phyloP scores from a whole-genome alignment of 2,113 vertebrate genomes.

The Cyanocitta stelleri region DNA sequence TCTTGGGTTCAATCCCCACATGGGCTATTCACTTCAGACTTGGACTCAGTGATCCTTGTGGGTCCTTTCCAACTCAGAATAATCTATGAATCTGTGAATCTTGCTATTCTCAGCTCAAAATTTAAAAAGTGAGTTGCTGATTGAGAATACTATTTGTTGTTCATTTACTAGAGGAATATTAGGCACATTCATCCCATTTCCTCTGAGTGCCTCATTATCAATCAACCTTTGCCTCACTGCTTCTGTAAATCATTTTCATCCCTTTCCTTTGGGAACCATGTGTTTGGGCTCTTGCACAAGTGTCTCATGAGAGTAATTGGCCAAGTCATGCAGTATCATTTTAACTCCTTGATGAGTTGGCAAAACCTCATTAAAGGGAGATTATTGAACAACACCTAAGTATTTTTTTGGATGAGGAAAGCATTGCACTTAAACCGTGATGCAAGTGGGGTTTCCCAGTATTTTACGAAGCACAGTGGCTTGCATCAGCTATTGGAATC shows the following conservation, averaged over 20 bases:
- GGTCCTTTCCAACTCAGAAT: not conserved
- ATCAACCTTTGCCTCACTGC: not conserved
- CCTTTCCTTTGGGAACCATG: not conserved
- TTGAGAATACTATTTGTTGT: not conserved
- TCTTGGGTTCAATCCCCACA: not conserved
- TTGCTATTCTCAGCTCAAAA: not conserved
- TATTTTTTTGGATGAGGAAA: not conserved
- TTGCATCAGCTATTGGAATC: not conserved
- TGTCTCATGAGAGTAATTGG: not conserved
- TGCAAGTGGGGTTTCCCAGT: not conserved
- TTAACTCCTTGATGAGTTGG: not conserved
- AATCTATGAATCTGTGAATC: not conserved
- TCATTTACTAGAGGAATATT: not conserved
- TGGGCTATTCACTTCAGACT: not conserved
- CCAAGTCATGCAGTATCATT: not conserved
- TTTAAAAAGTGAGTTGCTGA: not conserved
- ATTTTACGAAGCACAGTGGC: not conserved
- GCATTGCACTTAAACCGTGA: not conserved
- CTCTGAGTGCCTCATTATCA: conserved; percentile 20
- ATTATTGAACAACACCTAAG: not conserved
- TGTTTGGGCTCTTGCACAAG: not conserved
- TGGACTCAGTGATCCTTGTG: not conserved
- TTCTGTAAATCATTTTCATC: not conserved
- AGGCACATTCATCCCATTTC: not conserved
- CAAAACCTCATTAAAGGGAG: not conserved